Conservation (phyloP, 2,113 vertebrate species). For the Cacatua alba region DNA sequence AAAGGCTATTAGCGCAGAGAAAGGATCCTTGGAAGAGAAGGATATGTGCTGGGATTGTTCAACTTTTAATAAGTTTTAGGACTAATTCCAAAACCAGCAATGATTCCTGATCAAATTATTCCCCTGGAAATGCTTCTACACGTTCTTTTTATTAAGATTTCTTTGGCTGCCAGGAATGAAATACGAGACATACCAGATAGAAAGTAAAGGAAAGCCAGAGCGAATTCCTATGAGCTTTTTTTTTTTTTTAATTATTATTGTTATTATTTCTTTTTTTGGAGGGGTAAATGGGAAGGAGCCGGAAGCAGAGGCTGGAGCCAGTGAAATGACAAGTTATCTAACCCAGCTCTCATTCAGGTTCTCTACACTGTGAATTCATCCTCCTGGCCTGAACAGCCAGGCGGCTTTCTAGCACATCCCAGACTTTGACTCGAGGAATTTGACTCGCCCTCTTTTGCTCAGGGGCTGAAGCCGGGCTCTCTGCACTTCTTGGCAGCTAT, state of each 20-base stretch:
- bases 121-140: constrained; percentile 56
- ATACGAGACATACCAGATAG: constrained; percentile 38
- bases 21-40: background rate
- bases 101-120: constrained; percentile 63
- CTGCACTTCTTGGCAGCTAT: background rate
- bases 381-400: background rate
- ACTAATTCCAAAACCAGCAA: constrained; percentile 46
- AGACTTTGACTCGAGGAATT: constrained; percentile 50
- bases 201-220: background rate
- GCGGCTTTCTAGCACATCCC: constrained; percentile 29
- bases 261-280: background rate
- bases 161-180: constrained; percentile 65
- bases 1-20: background rate
- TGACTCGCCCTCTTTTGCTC: constrained; percentile 51
- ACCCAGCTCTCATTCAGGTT: background rate
- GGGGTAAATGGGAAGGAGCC: background rate
- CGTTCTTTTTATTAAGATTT: constrained; percentile 63
- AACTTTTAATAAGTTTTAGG: constrained; percentile 62
- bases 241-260: background rate
- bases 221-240: background rate
- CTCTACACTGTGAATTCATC: background rate
- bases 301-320: background rate
- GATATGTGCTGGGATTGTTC: background rate
- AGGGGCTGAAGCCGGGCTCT: constrained; percentile 11
- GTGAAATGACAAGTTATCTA: constrained; percentile 41